Conservation (phyloP, 2,797 vertebrate species). For the Rhyacichthys aspro region DNA sequence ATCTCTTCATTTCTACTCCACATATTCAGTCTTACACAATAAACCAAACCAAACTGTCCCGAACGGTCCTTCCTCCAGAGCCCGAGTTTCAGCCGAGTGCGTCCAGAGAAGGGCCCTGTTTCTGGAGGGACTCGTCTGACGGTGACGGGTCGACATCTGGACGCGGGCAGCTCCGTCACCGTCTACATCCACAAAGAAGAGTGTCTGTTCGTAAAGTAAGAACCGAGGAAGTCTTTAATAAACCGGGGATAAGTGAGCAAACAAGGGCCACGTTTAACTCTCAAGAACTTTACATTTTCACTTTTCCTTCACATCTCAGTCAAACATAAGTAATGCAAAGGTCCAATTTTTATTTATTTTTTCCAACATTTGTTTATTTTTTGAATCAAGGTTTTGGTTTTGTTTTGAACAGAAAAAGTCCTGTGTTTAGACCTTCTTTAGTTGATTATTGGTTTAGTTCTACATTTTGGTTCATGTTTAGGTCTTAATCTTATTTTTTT, state of each 20-base stretch:
- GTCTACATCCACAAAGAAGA: constrained; percentile 83
- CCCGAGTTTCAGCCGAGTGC: constrained; percentile 79
- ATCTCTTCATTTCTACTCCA: neutral
- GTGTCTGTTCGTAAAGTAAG: constrained; percentile 87
- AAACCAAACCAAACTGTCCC: neutral
- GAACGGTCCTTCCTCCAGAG: constrained; percentile 67
- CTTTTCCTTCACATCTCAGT: too few species aligned
- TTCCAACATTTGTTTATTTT: too few species aligned
- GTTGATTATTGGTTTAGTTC: too few species aligned
- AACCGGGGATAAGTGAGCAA: too few species aligned
- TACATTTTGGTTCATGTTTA: too few species aligned
- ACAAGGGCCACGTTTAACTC: too few species aligned
- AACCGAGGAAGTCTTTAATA: neutral
- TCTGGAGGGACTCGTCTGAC: constrained; percentile 88
- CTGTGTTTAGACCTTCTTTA: neutral
- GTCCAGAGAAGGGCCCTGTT: constrained; percentile 84
- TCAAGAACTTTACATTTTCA: too few species aligned
- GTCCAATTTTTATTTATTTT: too few species aligned
- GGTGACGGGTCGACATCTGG: constrained; percentile 83
- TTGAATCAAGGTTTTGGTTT: too few species aligned
- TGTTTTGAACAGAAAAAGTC: too few species aligned
- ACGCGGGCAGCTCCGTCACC: constrained; percentile 84
- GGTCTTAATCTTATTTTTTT: too few species aligned
- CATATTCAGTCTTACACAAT: neutral
- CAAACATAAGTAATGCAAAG: too few species aligned